Base-by-base conservation (phyloP, 1,140 invertebrate species). In the Artemia franciscana region DNA sequence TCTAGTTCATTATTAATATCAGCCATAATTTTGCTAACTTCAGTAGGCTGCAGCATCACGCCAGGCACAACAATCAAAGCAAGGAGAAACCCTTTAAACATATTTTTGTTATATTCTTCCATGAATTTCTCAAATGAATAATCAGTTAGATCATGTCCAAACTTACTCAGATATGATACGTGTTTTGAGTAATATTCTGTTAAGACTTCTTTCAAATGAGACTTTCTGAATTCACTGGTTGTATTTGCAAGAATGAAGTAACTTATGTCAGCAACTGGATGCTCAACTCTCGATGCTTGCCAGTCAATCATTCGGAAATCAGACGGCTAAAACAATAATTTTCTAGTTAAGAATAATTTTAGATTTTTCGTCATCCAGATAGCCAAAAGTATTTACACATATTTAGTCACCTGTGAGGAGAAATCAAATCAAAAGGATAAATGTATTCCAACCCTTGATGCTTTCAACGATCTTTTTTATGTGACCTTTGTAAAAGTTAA, bases 161-260 rank as follows among this genome's bases (percentile, higher is more conserved):
- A 30, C 18, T 51, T 18, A 9, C 5, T 15, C 23, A 64, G 25
- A 27, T 21, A 7, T 2, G 21, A 26, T 4, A 5, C 26, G 9
- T 61, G 9, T 1, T 24, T 51, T 12, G 51, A 26, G 1, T 26
- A 64, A 26, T 64, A 64, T 21, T 58, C n/a, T 26, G 25, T 26
- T 3, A 64, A 26, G 5, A 64, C 26, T 12, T 62, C 39, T 1
- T 58, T 23, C 30, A 58, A 25, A n/a, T 64, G 60, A 5, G 56
- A 24, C 12, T 26, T 27, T n/a, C 63, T 56, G 2, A 57, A 26
- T 5, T 62, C 56, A 7, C 21, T 15, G 7, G 23, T 62, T 9
- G 63, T 26, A 27, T 60, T 64, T 3, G 24, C 25, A 15, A 63
- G 57, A 7, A 64, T 21, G 60, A 61, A 64, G 26, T 64, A 64